These are phyloP conservation scores for Sinocyclocheilus anshuiensis DNA, from an alignment of 2,113 vertebrate genomes.

Conservation along the genomic window DNA sequence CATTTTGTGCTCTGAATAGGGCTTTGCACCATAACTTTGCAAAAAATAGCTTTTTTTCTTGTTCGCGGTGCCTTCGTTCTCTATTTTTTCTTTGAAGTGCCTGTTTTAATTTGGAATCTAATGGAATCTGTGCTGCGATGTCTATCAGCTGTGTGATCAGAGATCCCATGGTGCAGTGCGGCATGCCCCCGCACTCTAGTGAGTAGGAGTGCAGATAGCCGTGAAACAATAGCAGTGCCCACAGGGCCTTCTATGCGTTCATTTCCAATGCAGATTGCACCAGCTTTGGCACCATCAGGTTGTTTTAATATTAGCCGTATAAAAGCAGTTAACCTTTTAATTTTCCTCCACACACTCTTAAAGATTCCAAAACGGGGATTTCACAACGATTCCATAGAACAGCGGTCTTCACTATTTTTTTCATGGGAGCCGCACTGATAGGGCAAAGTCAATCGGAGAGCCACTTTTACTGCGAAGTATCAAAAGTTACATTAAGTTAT, in stretches of 20 bases:
- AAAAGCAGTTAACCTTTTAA: slow-evolving; percentile 16
- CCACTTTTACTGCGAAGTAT: too few relatives aligned
- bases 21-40: slow-evolving; percentile 57
- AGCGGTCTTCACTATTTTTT: too few relatives aligned
- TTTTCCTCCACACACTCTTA: neutral
- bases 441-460: too few relatives aligned
- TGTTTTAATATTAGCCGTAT: neutral
- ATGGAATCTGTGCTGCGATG: slow-evolving; percentile 73
- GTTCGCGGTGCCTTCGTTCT: slow-evolving; percentile 66
- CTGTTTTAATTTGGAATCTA: slow-evolving; percentile 80
- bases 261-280: slow-evolving; percentile 68
- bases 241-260: slow-evolving; percentile 65
- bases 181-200: slow-evolving; percentile 68
- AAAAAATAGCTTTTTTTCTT: slow-evolving; percentile 47
- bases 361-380: neutral
- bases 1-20: neutral
- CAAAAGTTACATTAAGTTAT: too few relatives aligned
- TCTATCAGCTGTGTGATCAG: slow-evolving; percentile 76
- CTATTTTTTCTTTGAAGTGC: slow-evolving; percentile 76
- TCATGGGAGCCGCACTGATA: too few relatives aligned
- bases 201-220: slow-evolving; percentile 77
- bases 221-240: slow-evolving; percentile 72
- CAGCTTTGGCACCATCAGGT: slow-evolving; percentile 48
- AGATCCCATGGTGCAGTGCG: slow-evolving; percentile 72
- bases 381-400: neutral